phyloP scores from a whole-genome alignment of 2,113 vertebrate genomes.

The Athene noctua region DNA sequence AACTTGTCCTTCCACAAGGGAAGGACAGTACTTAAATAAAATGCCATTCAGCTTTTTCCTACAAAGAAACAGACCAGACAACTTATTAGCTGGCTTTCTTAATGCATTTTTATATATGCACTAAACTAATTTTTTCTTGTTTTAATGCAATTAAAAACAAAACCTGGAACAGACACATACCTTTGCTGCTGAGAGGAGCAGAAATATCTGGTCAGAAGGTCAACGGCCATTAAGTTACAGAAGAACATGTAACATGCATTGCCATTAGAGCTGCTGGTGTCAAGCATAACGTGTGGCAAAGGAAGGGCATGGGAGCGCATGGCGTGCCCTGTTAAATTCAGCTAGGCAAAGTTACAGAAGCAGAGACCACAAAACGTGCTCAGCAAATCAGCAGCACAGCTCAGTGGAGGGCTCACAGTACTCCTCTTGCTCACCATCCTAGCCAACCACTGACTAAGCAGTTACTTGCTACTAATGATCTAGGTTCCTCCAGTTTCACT shows the following conservation, averaged over 20 bases:
- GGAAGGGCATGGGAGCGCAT: rapidly evolving
- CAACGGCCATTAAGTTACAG: neutral
- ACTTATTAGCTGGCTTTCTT: neutral
- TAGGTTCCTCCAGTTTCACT: neutral
- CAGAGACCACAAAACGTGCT: neutral
- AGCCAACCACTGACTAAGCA: neutral
- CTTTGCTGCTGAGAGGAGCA: neutral
- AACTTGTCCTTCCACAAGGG: neutral
- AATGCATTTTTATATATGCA: neutral
- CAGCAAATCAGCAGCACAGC: neutral
- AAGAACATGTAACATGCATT: neutral
- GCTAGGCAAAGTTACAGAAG: neutral
- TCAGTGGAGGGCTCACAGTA: neutral
- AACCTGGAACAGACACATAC: neutral
- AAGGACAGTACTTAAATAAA: neutral
- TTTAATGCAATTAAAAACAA: neutral
- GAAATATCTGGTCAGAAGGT: neutral
- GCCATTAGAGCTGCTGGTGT: neutral
- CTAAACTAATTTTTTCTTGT: neutral
- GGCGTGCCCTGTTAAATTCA: neutral
- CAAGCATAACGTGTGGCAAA: neutral
- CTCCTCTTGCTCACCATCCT: neutral
- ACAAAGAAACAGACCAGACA: neutral
- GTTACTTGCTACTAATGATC: neutral
- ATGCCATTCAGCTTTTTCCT: neutral